Evolutionary conservation across 2,113 vertebrate genomes (phyloP).

Genomic region (Alces alces): DNA sequence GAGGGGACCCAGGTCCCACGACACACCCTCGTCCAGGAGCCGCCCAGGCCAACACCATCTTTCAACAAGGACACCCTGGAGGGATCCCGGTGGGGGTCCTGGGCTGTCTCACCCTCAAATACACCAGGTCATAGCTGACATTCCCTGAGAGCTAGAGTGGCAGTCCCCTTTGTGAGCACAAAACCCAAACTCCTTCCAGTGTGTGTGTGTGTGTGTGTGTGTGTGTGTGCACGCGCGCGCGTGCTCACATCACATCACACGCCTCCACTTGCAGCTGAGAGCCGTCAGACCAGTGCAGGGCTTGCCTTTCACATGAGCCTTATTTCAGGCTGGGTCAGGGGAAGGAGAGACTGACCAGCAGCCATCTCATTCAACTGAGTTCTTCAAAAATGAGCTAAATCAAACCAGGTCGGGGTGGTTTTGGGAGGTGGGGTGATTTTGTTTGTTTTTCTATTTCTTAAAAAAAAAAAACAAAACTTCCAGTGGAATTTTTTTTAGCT

Average conservation of each 20-base stretch:
- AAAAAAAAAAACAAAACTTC: neutral
- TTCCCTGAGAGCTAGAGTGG: neutral
- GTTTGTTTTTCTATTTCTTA: neutral
- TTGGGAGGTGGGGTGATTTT: neutral
- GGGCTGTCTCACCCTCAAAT: neutral
- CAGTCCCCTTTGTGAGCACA: neutral
- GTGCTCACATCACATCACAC: neutral
- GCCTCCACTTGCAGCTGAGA: neutral
- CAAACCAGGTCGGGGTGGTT: neutral
- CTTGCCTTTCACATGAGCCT: neutral
- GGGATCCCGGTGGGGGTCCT: fast-evolving
- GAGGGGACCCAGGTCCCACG: neutral
- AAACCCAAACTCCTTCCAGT: neutral
- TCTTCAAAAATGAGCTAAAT: neutral
- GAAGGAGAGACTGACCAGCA: fast-evolving
- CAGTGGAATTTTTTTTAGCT: neutral
- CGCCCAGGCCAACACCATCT: fast-evolving
- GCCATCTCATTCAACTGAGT: fast-evolving
- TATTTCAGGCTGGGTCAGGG: neutral
- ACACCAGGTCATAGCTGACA: neutral
- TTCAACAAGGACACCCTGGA: neutral
- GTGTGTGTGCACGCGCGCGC: fast-evolving
- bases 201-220: neutral
- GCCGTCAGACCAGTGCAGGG: fast-evolving
- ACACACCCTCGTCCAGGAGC: fast-evolving